Conservation (phyloP, 2,113 vertebrate species). For the Kryptolebias marmoratus region DNA sequence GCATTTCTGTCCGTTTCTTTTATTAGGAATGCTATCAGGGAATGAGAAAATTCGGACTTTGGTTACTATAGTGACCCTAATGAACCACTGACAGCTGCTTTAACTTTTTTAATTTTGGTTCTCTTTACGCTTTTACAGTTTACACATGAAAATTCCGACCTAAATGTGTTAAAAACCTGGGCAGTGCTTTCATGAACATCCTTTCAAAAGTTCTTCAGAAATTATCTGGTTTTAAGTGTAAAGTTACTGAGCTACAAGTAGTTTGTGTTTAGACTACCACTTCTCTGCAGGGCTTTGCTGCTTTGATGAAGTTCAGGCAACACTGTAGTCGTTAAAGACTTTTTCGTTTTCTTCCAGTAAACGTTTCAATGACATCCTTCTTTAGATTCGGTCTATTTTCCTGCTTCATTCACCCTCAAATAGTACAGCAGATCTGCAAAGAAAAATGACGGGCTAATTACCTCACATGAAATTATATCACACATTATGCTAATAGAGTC, state of each 20-base stretch:
- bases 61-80: too few species aligned
- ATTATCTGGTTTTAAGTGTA: neutral
- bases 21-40: too few species aligned
- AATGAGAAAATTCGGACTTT: too few species aligned
- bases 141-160: too few species aligned
- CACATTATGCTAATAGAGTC: slow-evolving; percentile 29
- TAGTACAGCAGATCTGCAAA: slow-evolving; percentile 15
- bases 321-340: slow-evolving; percentile 57
- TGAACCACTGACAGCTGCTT: too few species aligned
- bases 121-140: too few species aligned
- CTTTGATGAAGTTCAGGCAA: slow-evolving; percentile 41
- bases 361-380: slow-evolving; percentile 54
- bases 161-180: too few species aligned
- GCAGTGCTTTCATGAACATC: too few species aligned
- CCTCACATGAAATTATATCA: slow-evolving; percentile 23
- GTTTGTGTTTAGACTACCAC: slow-evolving; percentile 7
- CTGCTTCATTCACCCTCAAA: slow-evolving; percentile 28
- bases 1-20: too few species aligned
- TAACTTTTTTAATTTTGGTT: too few species aligned
- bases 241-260: slow-evolving; percentile 9
- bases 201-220: too few species aligned
- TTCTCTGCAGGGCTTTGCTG: slow-evolving; percentile 37
- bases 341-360: slow-evolving; percentile 44
- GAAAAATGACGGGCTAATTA: slow-evolving; percentile 37
- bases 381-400: slow-evolving; percentile 11